phyloP scores from a whole-genome alignment of 2,888 invertebrate genomes.

The Mayetiola destructor region DNA sequence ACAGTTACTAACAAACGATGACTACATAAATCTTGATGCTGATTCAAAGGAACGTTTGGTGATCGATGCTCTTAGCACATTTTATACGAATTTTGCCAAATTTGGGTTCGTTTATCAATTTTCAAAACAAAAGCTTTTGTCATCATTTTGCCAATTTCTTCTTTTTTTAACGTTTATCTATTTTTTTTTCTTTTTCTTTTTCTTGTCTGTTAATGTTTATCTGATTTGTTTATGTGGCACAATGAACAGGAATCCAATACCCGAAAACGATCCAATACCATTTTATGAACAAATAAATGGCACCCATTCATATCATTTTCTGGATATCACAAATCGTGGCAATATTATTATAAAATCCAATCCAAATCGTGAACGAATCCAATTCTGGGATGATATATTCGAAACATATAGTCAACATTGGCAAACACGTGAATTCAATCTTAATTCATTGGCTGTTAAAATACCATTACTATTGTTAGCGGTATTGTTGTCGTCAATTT shows the following conservation, averaged over 20 bases:
- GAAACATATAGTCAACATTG: neutral
- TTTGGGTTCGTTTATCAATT: constrained; percentile 14
- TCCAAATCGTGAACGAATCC: neutral
- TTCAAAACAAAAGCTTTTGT: no score
- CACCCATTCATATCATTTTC: neutral
- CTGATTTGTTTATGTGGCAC: no score
- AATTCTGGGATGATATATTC: constrained; percentile 5
- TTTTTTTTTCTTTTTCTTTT: neutral
- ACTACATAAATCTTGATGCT: constrained; percentile 6
- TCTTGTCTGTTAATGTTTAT: neutral
- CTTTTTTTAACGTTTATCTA: neutral
- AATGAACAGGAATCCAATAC: constrained; percentile 7
- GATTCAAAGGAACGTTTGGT: constrained; percentile 8
- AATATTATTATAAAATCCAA: neutral
- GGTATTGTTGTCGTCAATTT: neutral
- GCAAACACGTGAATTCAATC: constrained; percentile 10
- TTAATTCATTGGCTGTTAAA: constrained; percentile 7
- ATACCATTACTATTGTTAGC: constrained; percentile 1
- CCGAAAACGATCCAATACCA: neutral
- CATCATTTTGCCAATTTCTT: neutral
- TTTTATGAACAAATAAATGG: neutral
- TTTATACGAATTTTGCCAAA: constrained; percentile 16
- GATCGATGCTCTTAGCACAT: neutral
- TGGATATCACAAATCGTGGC: constrained; percentile 4
- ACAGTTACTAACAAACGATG: neutral